Evolutionary conservation across 2,113 vertebrate genomes (phyloP), one percentile per base, ranked within the genome.

Genomic region (Cynopterus brachyotis): DNA sequence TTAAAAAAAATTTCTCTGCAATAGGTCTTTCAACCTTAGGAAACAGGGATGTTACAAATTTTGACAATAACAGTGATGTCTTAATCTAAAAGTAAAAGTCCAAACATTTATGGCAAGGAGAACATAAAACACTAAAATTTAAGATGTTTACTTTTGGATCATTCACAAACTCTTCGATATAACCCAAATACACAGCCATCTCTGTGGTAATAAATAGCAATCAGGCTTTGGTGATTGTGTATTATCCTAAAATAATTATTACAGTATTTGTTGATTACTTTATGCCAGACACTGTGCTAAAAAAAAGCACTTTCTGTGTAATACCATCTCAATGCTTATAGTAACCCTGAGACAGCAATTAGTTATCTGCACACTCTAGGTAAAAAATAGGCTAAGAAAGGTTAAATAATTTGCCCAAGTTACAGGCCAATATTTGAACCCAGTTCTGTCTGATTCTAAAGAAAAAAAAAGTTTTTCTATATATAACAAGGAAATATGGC

Each of bases 1-100:
- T 90, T 62, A 30, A 57, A 92, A 98, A 67, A 59, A 91, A 22
- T 55, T 87, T 89, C 72, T 86, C 69, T 87, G 32, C 47, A 82
- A 86, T n/a, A 96, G 35, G 37, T 76, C 40, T 30, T 70, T 82
- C 57, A 11, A 76, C 62, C 60, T 89, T 45, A 79, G 30, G 81
- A 86, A 86, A 83, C 0, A 89, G 42, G 10, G 12, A 32, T 66
- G 32, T 59, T 73, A 82, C 17, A 35, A 69, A 45, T 40, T 88
- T 83, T 86, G 20, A 67, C 57, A 94, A 45, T 60, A 89, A 78
- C 1, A 66, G 30, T 22, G 37, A 82, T 75, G 6, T 4, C 75
- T 60, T 64, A 66, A 89, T 53, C 50, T 79, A 67, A 85, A 89
- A 95, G 37, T 45, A 92, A 84, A 97, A 95, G 40, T 57, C 26